Base-by-base conservation (phyloP, 2,888 invertebrate species). In the Dione vanillae region DNA sequence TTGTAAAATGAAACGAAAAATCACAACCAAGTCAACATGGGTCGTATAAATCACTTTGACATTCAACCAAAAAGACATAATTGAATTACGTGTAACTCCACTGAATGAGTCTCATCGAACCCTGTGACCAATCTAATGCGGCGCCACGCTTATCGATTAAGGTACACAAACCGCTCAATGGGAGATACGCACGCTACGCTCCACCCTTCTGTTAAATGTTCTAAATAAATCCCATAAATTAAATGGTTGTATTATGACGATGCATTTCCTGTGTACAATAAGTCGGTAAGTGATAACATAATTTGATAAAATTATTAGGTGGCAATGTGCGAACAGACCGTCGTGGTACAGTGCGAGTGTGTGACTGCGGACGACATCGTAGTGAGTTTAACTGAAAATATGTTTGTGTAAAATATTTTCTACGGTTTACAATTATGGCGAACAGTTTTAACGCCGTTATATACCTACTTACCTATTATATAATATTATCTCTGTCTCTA, bases 71-170 rank as follows among this genome's bases (percentile, higher is more conserved):
- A n/a, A 47, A 54, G 45, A 45, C 59, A 41, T 71, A 71, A 71
- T 69, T 69, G 61, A 68, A 71, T 71, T 59, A 69, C 12, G 61
- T 37, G 45, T 65, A 59, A 62, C 67, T 47, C 45, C 52, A 59
- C 19, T 61, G 69, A 65, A 35, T 61, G 51, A 16, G 59, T 61
- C 52, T 65, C 59, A 58, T 69, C 61, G 65, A 71, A 69, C 65
- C 58, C 71, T 49, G 49, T 64, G 64, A 64, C 64, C 64, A 67
- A 71, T 64, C 56, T 64, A 59, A 65, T 35, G 52, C 65, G 69
- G 59, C 69, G 71, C 65, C 71, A 52, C 43, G 51, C 69, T 71
- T 61, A 52, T 71, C 69, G 71, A 69, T 71, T 69, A 68, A 71
- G 54, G 68, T 65, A 69, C 61, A 62, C 59, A 71, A 52, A 65